These are phyloP conservation scores for Bembecia ichneumoniformis DNA, from an alignment of 2,888 invertebrate species.

Conservation along the genomic window DNA sequence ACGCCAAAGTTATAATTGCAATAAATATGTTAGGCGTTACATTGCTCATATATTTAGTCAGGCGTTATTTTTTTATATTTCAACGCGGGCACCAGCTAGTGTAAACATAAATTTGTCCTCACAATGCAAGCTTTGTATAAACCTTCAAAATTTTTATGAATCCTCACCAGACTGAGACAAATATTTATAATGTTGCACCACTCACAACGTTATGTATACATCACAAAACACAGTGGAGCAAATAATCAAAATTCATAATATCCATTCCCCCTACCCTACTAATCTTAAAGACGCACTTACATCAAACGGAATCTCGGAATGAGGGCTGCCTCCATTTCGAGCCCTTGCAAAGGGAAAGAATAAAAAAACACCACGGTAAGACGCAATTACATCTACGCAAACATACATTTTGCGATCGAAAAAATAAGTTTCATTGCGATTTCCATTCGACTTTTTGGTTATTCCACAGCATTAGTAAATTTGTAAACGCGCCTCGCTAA, in stretches of 20 bases:
- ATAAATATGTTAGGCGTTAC: too few species aligned
- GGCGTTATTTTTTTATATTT: too few species aligned
- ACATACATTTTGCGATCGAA: conserved; percentile 14
- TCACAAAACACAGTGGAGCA: neutral
- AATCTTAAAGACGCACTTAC: conserved; percentile 19
- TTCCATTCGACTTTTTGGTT: conserved; percentile 13
- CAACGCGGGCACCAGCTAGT: too few species aligned
- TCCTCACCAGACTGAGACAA: too few species aligned
- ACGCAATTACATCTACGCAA: conserved; percentile 61
- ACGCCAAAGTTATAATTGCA: too few species aligned
- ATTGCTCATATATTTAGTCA: too few species aligned
- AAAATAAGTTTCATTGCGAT: conserved; percentile 2
- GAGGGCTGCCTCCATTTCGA: conserved; percentile 27
- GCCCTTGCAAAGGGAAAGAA: conserved; percentile 41
- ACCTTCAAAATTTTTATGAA: too few species aligned
- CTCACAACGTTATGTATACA: too few species aligned
- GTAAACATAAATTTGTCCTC: too few species aligned
- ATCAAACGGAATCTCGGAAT: conserved; percentile 28
- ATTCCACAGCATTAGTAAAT: conserved; percentile 17
- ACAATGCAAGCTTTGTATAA: too few species aligned
- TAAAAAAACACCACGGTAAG: conserved; percentile 37
- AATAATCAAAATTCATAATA: conserved; percentile 11
- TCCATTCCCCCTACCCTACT: conserved; percentile 6
- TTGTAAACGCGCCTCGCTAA: conserved; percentile 44
- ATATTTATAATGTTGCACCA: too few species aligned